These are phyloP conservation scores for Passer domesticus DNA, from an alignment of 2,113 vertebrate genomes.

Conservation along the genomic window DNA sequence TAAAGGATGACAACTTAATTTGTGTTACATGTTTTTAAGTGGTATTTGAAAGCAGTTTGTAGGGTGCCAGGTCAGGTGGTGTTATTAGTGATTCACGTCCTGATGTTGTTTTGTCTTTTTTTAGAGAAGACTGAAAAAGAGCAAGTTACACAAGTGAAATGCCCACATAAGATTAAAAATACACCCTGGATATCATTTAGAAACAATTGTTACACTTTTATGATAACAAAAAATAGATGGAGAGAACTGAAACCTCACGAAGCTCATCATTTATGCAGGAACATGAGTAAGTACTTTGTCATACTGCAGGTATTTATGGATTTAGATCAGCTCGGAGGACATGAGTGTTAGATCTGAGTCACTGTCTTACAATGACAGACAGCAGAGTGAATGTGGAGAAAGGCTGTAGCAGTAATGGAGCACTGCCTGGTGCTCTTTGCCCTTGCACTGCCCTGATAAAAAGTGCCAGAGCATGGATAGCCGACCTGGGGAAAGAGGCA, in stretches of 20 bases:
- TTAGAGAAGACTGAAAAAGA: conserved; percentile 76
- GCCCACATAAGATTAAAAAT: conserved; percentile 86
- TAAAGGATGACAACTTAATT: neutral
- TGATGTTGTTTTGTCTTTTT: neutral
- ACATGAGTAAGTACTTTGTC: conserved; percentile 76
- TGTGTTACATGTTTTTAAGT: neutral
- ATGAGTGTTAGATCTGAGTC: neutral
- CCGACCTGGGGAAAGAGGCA: neutral
- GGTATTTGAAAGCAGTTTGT: neutral
- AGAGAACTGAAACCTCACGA: conserved; percentile 48
- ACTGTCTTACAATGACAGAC: neutral
- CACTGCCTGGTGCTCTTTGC: neutral
- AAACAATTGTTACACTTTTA: conserved; percentile 90
- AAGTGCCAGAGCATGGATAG: neutral
- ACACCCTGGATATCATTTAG: conserved; percentile 91
- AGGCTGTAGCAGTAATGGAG: neutral
- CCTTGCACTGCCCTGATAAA: neutral
- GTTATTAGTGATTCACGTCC: neutral
- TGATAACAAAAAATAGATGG: conserved; percentile 80
- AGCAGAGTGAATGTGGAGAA: neutral
- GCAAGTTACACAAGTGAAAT: conserved; percentile 71
- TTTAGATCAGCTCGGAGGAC: neutral
- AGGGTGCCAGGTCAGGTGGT: neutral
- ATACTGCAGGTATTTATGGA: neutral
- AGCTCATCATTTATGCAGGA: conserved; percentile 78